phyloP scores from a whole-genome alignment of 2,888 invertebrate species.

The Tortrix viridana region DNA sequence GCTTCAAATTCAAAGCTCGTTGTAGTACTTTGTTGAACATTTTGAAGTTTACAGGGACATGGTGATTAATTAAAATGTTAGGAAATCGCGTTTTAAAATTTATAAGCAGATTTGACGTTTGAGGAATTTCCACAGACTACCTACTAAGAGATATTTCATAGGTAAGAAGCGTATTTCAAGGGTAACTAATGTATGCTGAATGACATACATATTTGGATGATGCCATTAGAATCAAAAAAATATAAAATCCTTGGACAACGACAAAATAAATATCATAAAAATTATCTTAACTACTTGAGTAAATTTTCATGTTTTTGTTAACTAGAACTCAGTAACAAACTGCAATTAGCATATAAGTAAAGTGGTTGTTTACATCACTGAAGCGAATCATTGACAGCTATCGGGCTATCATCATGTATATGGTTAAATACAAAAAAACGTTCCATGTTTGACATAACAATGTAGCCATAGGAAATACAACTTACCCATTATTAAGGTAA shows the following conservation, averaged over 20 bases:
- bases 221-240: no score
- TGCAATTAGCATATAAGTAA: no score
- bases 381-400: no score
- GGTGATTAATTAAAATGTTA: background rate
- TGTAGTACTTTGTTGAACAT: slow-evolving; percentile 80
- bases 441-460: background rate
- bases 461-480: background rate
- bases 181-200: background rate
- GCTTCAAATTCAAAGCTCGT: slow-evolving; percentile 74
- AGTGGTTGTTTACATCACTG: no score
- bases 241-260: no score
- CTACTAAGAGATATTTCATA: no score
- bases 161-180: slow-evolving; percentile 3
- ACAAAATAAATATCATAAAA: no score
- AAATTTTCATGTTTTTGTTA: no score
- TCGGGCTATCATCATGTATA: no score
- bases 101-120: slow-evolving; percentile 19
- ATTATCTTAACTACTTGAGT: no score
- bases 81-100: slow-evolving; percentile 13
- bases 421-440: background rate
- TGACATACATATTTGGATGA: background rate
- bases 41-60: slow-evolving; percentile 49
- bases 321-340: no score
- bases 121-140: slow-evolving; percentile 12
- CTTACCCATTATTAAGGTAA: background rate